These are phyloP conservation scores for Enteromius thamalakanensis DNA, from an alignment of 2,797 vertebrate species.

Conservation along the genomic window DNA sequence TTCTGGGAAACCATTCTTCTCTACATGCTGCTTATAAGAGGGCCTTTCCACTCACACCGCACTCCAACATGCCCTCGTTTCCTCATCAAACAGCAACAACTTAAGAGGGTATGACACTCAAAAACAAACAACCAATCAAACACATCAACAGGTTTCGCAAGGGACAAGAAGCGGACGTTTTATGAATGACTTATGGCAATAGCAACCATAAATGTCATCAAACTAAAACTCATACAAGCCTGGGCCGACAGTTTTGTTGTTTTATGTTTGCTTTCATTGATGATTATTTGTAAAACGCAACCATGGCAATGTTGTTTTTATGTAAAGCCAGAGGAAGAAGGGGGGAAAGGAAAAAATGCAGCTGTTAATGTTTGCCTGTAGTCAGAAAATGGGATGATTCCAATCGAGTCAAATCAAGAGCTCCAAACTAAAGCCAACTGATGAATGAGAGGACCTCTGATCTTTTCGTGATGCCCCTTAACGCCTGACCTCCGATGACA, in stretches of 20 bases:
- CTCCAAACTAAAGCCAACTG: conserved; percentile 16
- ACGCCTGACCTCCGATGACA: conserved; percentile 20
- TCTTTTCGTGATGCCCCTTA: conserved; percentile 7
- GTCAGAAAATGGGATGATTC: conserved; percentile 5
- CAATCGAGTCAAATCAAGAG: background rate
- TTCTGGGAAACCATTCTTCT: conserved; percentile 68
- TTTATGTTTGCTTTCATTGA: conserved; percentile 48
- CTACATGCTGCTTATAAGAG: conserved; percentile 67
- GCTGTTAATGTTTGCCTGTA: conserved; percentile 8
- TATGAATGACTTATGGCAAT: conserved; percentile 37
- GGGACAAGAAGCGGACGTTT: conserved; percentile 35
- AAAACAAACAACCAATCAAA: conserved; percentile 43
- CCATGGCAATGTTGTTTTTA: conserved; percentile 41
- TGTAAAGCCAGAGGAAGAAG: conserved; percentile 28
- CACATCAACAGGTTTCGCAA: conserved; percentile 35
- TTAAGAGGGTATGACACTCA: conserved; percentile 63
- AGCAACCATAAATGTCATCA: conserved; percentile 41
- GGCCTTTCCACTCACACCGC: conserved; percentile 60
- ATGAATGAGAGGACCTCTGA: conserved; percentile 3
- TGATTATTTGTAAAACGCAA: conserved; percentile 45
- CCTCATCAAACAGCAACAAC: conserved; percentile 65
- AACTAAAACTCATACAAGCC: conserved; percentile 21
- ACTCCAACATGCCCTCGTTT: conserved; percentile 81
- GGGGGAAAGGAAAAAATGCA: conserved; percentile 1
- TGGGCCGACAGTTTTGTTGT: conserved; percentile 36